Evolutionary conservation across 2,888 invertebrate genomes (phyloP).

Genomic region (Brachyptera risi): DNA sequence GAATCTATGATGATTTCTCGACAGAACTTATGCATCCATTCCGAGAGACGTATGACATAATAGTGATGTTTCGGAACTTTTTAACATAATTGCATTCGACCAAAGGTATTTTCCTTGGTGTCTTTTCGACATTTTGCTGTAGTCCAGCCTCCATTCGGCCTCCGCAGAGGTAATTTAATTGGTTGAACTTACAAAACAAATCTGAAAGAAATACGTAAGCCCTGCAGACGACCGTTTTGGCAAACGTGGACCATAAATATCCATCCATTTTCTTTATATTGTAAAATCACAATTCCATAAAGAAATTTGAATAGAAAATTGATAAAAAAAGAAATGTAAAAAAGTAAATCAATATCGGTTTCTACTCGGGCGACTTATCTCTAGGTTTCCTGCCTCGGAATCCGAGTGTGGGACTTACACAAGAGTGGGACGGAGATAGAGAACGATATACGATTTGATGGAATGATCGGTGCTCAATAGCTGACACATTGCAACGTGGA

Average conservation of each 20-base stretch:
- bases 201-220: too few species aligned
- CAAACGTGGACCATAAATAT: slow-evolving; percentile 7
- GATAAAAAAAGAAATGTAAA: slow-evolving; percentile 10
- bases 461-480: slow-evolving; percentile 24
- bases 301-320: slow-evolving; percentile 4
- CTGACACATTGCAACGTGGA: slow-evolving; percentile 26
- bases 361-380: slow-evolving; percentile 28
- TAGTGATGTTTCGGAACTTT: too few species aligned
- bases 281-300: slow-evolving; percentile 16
- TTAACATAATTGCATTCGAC: too few species aligned
- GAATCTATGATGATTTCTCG: too few species aligned
- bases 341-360: slow-evolving; percentile 29
- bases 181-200: too few species aligned
- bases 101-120: too few species aligned
- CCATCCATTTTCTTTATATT: slow-evolving; percentile 13
- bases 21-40: too few species aligned
- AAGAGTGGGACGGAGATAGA: slow-evolving; percentile 15
- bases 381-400: slow-evolving; percentile 29
- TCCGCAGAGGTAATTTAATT: too few species aligned
- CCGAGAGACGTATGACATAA: too few species aligned
- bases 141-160: too few species aligned
- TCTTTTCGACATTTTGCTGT: too few species aligned
- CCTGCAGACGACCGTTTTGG: too few species aligned
- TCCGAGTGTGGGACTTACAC: slow-evolving; percentile 9
- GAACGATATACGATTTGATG: not conserved